Percentiles rank a stretch among this genome's conserved stretches.
Conservation (phyloP, 2,113 vertebrate species). For the Pholis gunnellus region DNA sequence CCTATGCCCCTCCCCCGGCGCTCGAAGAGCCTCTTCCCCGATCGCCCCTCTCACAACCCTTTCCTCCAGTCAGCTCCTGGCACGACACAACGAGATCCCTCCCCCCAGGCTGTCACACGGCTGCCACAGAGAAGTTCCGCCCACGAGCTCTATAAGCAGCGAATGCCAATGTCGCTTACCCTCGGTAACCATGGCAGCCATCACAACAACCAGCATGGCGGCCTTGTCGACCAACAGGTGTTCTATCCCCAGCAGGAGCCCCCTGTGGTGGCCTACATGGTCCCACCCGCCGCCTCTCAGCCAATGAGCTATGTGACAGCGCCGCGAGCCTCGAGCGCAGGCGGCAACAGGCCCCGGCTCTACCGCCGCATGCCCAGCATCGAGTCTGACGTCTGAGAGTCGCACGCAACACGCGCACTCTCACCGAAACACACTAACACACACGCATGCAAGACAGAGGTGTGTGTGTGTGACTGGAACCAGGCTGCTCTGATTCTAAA, state of each 20-base stretch:
- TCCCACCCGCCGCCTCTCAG: conserved; percentile 90
- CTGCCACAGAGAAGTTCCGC: conserved; percentile 90
- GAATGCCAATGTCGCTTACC: conserved; percentile 89
- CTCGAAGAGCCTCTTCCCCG: conserved; percentile 93
- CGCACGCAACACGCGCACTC: conserved; percentile 40
- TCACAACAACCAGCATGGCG: conserved; percentile 75
- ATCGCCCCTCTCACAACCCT: conserved; percentile 91
- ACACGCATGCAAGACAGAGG: conserved; percentile 61
- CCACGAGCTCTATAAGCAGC: conserved; percentile 94
- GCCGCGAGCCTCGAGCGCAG: conserved; percentile 93
- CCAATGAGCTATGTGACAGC: conserved; percentile 91
- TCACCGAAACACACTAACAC: conserved; percentile 61
- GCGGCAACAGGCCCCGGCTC: conserved; percentile 93
- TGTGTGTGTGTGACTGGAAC: conserved; percentile 62
- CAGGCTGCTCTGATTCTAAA: conserved; percentile 70
- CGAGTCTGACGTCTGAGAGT: conserved; percentile 95
- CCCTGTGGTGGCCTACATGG: conserved; percentile 93
- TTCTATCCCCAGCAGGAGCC: conserved; percentile 90
- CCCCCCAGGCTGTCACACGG: conserved; percentile 86
- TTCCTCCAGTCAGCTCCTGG: conserved; percentile 89
- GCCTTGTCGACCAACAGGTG: conserved; percentile 77
- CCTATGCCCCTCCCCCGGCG: conserved; percentile 86
- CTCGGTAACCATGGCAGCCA: conserved; percentile 87
- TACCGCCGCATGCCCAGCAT: conserved; percentile 99
- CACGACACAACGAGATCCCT: conserved; percentile 70